Evolutionary conservation across 1,140 invertebrate genomes (phyloP).

Genomic region (Ceratosolen solmsi): DNA sequence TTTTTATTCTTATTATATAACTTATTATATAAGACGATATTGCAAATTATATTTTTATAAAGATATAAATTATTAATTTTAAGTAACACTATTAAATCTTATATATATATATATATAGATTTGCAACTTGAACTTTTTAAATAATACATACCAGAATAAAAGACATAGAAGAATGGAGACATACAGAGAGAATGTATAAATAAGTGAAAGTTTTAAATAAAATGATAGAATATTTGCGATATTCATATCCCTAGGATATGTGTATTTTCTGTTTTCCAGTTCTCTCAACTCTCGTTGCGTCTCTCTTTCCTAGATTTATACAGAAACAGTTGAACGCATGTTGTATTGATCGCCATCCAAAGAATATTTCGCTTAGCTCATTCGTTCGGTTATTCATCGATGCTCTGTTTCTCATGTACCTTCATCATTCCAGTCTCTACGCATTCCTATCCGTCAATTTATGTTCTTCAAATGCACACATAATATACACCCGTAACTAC

Average conservation of each 20-base stretch:
- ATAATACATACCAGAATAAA: too few species aligned
- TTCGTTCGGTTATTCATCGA: background rate
- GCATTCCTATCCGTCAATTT: background rate
- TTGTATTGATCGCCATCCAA: background rate
- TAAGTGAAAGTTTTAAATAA: background rate
- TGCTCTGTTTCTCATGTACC: background rate
- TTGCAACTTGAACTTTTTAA: too few species aligned
- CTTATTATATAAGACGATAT: too few species aligned
- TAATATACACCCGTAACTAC: background rate
- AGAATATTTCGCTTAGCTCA: conserved; percentile 5
- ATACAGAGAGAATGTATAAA: background rate
- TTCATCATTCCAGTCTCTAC: background rate
- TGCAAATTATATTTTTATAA: too few species aligned
- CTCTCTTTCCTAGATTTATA: background rate
- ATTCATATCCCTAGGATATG: background rate
- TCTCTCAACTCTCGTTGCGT: background rate
- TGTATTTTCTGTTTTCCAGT: background rate
- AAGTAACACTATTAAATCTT: too few species aligned
- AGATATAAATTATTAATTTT: too few species aligned
- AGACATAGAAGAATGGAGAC: background rate
- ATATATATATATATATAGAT: too few species aligned
- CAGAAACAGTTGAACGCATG: background rate
- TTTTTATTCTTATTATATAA: too few species aligned
- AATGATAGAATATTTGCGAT: background rate
- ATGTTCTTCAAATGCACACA: conserved; percentile 18